These are phyloP conservation scores for Anguilla obscura DNA, from an alignment of 2,797 vertebrate species.

Conservation along the genomic window DNA sequence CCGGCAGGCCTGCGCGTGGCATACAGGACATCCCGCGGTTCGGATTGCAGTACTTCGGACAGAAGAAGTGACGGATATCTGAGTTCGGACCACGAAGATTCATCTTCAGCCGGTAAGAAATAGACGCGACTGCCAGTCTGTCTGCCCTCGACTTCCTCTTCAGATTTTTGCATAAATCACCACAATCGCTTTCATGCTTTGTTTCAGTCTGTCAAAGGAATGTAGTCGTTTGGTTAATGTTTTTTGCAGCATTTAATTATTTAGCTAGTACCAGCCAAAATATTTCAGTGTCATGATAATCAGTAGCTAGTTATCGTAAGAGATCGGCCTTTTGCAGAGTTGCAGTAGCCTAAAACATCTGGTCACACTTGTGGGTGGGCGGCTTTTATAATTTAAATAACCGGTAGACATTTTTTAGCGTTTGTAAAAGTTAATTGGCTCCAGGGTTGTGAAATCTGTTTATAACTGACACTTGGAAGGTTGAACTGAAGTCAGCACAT, in stretches of 20 bases:
- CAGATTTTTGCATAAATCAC: not conserved
- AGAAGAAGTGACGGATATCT: constrained; percentile 79
- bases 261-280: not conserved
- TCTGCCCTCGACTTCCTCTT: not conserved
- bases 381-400: not conserved
- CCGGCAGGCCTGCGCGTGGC: constrained; percentile 59
- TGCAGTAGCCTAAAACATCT: not conserved
- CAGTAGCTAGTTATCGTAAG: not conserved
- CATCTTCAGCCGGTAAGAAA: constrained; percentile 77
- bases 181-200: not conserved
- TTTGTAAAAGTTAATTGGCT: not conserved
- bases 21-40: constrained; percentile 57
- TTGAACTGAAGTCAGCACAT: not conserved
- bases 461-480: not conserved
- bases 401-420: not conserved
- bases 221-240: not conserved
- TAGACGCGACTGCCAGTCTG: not conserved
- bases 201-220: not conserved
- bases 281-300: not conserved
- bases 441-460: not conserved
- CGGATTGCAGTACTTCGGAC: constrained; percentile 82
- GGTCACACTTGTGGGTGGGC: not conserved
- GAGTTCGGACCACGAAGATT: constrained; percentile 88
- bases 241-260: not conserved
- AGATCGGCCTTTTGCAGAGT: not conserved